phyloP scores from a whole-genome alignment of 2,113 vertebrate species.

The Strigops habroptila region DNA sequence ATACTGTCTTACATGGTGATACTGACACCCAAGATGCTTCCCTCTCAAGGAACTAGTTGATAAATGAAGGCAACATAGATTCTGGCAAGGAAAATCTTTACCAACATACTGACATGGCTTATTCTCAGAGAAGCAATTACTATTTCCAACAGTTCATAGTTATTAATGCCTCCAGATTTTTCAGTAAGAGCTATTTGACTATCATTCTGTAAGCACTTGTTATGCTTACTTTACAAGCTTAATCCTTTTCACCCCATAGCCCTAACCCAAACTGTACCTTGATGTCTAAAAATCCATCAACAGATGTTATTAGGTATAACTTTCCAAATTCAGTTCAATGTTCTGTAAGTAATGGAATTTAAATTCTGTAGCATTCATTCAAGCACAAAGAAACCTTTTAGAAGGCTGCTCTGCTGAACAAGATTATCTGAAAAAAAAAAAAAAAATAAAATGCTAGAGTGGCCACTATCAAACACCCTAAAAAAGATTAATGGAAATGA shows the following conservation, averaged over 20 bases:
- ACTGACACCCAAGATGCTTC: not conserved
- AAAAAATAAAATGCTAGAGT: not conserved
- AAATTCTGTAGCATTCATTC: not conserved
- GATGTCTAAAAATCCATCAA: slow-evolving; percentile 3
- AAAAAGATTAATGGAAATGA: not conserved
- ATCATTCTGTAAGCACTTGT: not conserved
- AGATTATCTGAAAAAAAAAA: not conserved
- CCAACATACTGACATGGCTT: not conserved
- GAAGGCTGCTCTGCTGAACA: not conserved
- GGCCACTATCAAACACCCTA: not conserved
- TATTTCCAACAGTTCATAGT: not conserved
- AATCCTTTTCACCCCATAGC: not conserved
- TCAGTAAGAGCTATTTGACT: not conserved
- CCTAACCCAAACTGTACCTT: not conserved
- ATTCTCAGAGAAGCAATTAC: not conserved
- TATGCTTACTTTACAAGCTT: not conserved
- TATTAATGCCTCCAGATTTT: not conserved
- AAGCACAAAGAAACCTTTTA: not conserved
- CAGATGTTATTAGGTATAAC: not conserved
- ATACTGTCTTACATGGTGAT: not conserved
- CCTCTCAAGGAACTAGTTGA: not conserved
- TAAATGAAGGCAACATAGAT: not conserved
- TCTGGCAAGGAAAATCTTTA: not conserved
- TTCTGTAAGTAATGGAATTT: not conserved
- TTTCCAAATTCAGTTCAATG: not conserved